Conservation (phyloP, 1,140 invertebrate genomes). For the Caligus rogercresseyi region DNA sequence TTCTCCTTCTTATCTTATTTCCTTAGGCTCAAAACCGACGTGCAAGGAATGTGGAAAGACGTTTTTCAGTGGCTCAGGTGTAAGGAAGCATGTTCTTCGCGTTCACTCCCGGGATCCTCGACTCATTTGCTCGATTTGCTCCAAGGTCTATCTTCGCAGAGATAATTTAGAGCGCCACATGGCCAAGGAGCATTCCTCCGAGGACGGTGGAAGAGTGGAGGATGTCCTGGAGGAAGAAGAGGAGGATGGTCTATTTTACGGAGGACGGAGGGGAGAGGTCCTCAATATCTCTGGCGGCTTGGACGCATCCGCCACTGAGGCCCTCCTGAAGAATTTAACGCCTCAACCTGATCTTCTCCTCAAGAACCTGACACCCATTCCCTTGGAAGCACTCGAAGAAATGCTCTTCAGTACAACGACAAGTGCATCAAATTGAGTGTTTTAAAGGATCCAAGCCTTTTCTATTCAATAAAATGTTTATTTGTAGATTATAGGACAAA, state of each 20-base stretch:
- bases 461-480: too few relatives aligned
- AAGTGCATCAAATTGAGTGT: too few relatives aligned
- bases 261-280: not conserved
- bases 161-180: conserved; percentile 6
- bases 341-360: conserved; percentile 12
- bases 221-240: not conserved
- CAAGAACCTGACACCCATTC: conserved; percentile 1
- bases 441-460: too few relatives aligned
- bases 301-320: conserved; percentile 5
- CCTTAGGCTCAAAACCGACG: not conserved
- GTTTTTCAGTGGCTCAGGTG: not conserved
- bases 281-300: not conserved
- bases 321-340: conserved; percentile 5
- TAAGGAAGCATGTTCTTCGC: conserved; percentile 1
- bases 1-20: too few relatives aligned
- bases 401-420: not conserved
- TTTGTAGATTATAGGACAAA: too few relatives aligned
- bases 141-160: conserved; percentile 1
- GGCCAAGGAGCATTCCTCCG: not conserved
- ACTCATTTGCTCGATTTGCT: conserved; percentile 1
- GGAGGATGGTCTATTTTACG: not conserved
- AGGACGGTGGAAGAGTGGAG: too few relatives aligned
- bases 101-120: not conserved
- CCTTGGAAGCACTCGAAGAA: conserved; percentile 10
- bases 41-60: conserved; percentile 2